Percentiles rank a stretch among this genome's conserved stretches.
Conservation (phyloP, 2,113 vertebrate species). For the Aphelocoma coerulescens region DNA sequence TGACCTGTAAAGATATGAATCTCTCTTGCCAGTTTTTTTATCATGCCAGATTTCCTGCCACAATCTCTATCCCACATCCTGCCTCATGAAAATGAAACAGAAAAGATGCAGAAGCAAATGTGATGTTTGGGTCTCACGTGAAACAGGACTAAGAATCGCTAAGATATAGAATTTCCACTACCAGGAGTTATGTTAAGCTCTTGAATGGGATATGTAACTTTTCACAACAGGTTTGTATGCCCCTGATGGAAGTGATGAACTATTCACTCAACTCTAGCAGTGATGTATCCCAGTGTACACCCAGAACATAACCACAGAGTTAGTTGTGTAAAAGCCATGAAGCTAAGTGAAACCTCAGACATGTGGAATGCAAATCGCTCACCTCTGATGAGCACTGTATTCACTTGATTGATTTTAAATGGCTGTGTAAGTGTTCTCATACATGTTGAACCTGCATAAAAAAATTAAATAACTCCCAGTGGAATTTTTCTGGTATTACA, state of each 20-base stretch:
- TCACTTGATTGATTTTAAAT: constrained; percentile 58
- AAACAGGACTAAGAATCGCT: background rate
- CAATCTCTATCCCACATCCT: background rate
- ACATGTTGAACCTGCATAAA: constrained; percentile 36
- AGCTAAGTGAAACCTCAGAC: constrained; percentile 23
- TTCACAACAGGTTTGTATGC: background rate
- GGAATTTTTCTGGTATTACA: constrained; percentile 29
- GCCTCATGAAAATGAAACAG: background rate
- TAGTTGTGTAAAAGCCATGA: background rate
- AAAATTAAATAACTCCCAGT: constrained; percentile 27
- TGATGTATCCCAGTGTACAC: background rate
- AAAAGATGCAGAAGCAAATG: background rate
- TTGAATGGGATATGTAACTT: background rate
- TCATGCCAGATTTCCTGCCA: background rate
- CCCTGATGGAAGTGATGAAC: background rate
- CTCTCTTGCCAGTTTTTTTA: background rate
- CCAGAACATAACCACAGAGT: background rate
- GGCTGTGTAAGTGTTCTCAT: constrained; percentile 24
- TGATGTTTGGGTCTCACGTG: background rate
- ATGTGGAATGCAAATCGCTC: constrained; percentile 39
- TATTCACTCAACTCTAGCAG: background rate
- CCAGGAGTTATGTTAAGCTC: background rate
- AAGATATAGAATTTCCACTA: background rate
- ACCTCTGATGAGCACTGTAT: background rate
- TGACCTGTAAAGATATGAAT: background rate